These are phyloP conservation scores for Leptopilina drosophilae DNA, from an alignment of 2,888 invertebrate species.

Conservation along the genomic window DNA sequence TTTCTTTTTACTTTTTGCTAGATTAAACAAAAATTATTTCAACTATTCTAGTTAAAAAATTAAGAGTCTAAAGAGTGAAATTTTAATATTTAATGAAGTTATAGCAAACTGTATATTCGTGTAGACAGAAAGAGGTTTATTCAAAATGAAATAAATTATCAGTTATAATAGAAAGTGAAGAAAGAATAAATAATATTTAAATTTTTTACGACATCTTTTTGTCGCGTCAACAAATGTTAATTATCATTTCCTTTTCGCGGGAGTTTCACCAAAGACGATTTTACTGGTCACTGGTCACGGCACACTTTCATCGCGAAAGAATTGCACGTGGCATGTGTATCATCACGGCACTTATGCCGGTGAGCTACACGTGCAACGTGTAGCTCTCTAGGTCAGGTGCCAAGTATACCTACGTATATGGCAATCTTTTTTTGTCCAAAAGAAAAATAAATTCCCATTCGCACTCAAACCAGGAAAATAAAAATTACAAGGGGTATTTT, in stretches of 20 bases:
- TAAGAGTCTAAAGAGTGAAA: too few species aligned
- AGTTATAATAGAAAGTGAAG: too few species aligned
- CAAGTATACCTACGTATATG: background rate
- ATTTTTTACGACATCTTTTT: background rate
- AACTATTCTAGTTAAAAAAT: too few species aligned
- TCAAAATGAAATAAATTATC: too few species aligned
- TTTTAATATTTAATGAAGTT: too few species aligned
- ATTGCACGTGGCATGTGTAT: slow-evolving; percentile 47
- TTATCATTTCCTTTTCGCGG: slow-evolving; percentile 9
- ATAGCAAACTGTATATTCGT: too few species aligned
- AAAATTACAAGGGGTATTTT: too few species aligned
- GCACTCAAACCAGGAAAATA: too few species aligned
- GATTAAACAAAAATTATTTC: too few species aligned
- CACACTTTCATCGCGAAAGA: slow-evolving; percentile 58
- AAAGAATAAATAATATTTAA: too few species aligned
- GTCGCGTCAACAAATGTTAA: slow-evolving; percentile 15
- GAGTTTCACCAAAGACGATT: slow-evolving; percentile 15
- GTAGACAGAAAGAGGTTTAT: too few species aligned
- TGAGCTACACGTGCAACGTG: background rate
- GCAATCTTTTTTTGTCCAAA: background rate
- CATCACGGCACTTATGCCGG: slow-evolving; percentile 20
- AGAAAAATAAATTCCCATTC: background rate
- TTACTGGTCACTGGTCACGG: slow-evolving; percentile 54
- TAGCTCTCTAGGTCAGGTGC: slow-evolving; percentile 4
- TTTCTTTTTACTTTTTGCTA: too few species aligned